These are phyloP conservation scores for Oryzias dopingdopingensis DNA, from an alignment of 2,797 vertebrate genomes.

Conservation along the genomic window DNA sequence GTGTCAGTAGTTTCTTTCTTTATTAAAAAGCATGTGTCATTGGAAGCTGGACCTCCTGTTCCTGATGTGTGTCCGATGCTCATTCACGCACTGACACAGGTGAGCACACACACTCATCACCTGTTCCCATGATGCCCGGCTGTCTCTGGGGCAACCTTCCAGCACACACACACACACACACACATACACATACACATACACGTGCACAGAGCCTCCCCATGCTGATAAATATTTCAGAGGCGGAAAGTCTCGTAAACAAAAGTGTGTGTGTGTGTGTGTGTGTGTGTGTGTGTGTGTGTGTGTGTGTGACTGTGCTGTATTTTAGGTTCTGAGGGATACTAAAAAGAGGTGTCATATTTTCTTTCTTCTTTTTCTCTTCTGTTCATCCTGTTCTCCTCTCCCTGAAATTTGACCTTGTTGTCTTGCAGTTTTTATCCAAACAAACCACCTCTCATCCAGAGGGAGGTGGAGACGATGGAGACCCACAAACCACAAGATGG, in stretches of 20 bases:
- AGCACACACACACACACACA: constrained; percentile 11
- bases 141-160: constrained; percentile 39
- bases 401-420: constrained; percentile 51
- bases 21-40: neutral
- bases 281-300: constrained; percentile 22
- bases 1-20: neutral
- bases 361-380: constrained; percentile 14
- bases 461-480: neutral
- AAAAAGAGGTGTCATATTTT: constrained; percentile 59
- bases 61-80: constrained; percentile 13
- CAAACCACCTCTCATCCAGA: constrained; percentile 39
- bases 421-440: constrained; percentile 37
- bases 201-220: constrained; percentile 50
- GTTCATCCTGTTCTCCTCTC: constrained; percentile 10
- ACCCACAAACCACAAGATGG: constrained; percentile 20
- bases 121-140: constrained; percentile 38
- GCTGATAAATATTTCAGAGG: constrained; percentile 79
- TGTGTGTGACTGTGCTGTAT: constrained; percentile 21
- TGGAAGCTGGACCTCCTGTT: neutral
- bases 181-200: constrained; percentile 16
- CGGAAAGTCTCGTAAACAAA: constrained; percentile 79
- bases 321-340: constrained; percentile 37
- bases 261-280: constrained; percentile 41
- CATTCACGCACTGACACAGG: constrained; percentile 19
- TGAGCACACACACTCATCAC: constrained; percentile 38